Evolutionary conservation across 1,140 invertebrate species (phyloP).

Genomic region (Pseudomyrmex dendroicus): DNA sequence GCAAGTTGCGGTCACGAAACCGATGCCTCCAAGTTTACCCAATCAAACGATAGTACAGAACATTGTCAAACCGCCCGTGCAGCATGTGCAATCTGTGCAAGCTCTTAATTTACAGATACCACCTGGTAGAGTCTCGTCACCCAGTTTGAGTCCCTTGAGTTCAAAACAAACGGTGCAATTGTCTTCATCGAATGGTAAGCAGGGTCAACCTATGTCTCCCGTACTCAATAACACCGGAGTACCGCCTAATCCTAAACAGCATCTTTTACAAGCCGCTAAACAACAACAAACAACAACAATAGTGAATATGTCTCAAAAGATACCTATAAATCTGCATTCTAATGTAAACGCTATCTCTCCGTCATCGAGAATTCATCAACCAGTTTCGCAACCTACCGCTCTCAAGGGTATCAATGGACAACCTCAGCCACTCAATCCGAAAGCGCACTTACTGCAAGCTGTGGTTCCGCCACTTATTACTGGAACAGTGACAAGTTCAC

Average conservation of each 20-base stretch:
- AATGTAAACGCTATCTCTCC: conserved; percentile 71
- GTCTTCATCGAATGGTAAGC: conserved; percentile 70
- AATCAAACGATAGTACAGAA: conserved; percentile 79
- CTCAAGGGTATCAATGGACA: conserved; percentile 81
- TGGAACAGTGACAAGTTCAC: conserved; percentile 86
- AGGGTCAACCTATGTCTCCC: conserved; percentile 81
- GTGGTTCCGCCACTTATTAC: conserved; percentile 84
- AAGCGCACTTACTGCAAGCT: conserved; percentile 84
- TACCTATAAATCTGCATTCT: conserved; percentile 77
- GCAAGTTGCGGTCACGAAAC: conserved; percentile 76
- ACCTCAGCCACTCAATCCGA: conserved; percentile 83
- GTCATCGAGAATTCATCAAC: conserved; percentile 79
- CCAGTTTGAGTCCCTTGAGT: conserved; percentile 78
- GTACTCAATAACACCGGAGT: conserved; percentile 78
- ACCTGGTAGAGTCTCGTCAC: conserved; percentile 76
- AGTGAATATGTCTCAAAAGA: conserved; percentile 79
- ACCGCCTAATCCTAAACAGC: conserved; percentile 81
- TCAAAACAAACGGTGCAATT: conserved; percentile 70
- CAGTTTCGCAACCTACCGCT: conserved; percentile 76
- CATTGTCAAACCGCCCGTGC: conserved; percentile 78
- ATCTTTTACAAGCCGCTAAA: conserved; percentile 81
- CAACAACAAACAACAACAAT: conserved; percentile 75
- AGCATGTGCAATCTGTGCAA: conserved; percentile 76
- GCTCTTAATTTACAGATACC: conserved; percentile 80
- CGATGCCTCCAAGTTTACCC: conserved; percentile 65